A percentile compares a stretch with the other conserved stretches of the same genome.
phyloP scores from a whole-genome alignment of 2,113 vertebrate species.

The Triplophysa rosa region DNA sequence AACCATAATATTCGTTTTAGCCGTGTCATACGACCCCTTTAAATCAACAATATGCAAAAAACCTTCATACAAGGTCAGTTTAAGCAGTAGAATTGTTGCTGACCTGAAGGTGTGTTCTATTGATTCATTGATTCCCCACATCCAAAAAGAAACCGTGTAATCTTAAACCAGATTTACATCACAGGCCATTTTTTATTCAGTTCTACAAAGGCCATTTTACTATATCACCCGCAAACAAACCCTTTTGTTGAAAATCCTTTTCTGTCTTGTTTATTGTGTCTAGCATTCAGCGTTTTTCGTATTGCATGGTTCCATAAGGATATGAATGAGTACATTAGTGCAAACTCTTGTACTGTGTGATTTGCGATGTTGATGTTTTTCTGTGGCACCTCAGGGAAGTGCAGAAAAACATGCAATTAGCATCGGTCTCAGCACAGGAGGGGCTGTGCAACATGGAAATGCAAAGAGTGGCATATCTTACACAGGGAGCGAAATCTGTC shows the following conservation, averaged over 20 bases:
- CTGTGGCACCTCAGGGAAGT: constrained; percentile 50
- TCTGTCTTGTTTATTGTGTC: not conserved
- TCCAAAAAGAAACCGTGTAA: constrained; percentile 42
- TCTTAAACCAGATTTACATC: constrained; percentile 50
- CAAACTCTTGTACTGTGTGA: constrained; percentile 39
- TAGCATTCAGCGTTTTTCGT: not conserved
- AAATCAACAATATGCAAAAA: constrained; percentile 37
- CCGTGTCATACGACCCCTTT: too few species aligned
- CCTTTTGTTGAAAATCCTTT: not conserved
- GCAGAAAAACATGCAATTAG: constrained; percentile 56
- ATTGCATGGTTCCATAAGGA: not conserved
- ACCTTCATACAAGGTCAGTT: constrained; percentile 47
- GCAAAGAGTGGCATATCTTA: constrained; percentile 38
- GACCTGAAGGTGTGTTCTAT: constrained; percentile 51
- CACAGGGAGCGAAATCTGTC: constrained; percentile 48
- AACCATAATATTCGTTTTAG: too few species aligned
- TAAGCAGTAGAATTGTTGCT: constrained; percentile 39
- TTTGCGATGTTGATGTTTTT: constrained; percentile 55
- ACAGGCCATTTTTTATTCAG: constrained; percentile 29
- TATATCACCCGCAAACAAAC: not conserved
- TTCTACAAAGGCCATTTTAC: constrained; percentile 6
- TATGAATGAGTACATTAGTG: constrained; percentile 33
- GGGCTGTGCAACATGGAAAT: constrained; percentile 36
- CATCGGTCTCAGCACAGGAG: constrained; percentile 37
- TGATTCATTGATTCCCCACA: constrained; percentile 50